Conservation (phyloP, 2,888 invertebrate genomes). For the Incurvaria masculella region DNA sequence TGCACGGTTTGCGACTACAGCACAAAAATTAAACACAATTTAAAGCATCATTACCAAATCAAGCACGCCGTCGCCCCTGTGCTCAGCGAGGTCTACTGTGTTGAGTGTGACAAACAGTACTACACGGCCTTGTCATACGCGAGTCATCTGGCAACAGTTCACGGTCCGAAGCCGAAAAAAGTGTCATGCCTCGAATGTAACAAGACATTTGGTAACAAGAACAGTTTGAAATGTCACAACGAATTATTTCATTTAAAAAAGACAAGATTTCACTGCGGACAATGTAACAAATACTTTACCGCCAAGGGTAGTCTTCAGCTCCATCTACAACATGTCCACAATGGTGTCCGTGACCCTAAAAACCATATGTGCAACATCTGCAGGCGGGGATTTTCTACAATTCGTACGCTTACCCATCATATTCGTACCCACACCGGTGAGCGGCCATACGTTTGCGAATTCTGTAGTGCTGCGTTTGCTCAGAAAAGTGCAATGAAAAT, state of each 20-base stretch:
- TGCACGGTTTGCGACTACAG: too few relatives aligned
- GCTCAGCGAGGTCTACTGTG: too few relatives aligned
- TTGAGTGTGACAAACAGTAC: too few relatives aligned
- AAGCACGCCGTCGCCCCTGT: too few relatives aligned
- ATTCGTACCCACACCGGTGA: constrained; percentile 4
- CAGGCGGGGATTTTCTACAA: constrained; percentile 1
- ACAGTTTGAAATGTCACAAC: not conserved
- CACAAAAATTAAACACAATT: too few relatives aligned
- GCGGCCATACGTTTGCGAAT: not conserved
- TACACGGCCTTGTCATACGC: not conserved
- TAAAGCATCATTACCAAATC: too few relatives aligned
- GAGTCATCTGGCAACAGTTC: not conserved
- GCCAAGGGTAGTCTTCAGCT: not conserved
- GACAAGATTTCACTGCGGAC: too few relatives aligned
- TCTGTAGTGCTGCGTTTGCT: constrained; percentile 1
- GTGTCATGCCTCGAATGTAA: not conserved
- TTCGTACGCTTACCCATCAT: not conserved
- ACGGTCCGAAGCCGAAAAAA: not conserved
- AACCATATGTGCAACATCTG: constrained; percentile 1
- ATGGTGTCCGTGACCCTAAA: not conserved
- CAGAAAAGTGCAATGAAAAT: not conserved
- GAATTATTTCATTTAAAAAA: not conserved
- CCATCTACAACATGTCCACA: constrained; percentile 1
- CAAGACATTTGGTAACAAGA: not conserved
- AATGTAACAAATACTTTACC: not conserved